phyloP scores from a whole-genome alignment of 2,888 invertebrate genomes.

The Junonia oenone region DNA sequence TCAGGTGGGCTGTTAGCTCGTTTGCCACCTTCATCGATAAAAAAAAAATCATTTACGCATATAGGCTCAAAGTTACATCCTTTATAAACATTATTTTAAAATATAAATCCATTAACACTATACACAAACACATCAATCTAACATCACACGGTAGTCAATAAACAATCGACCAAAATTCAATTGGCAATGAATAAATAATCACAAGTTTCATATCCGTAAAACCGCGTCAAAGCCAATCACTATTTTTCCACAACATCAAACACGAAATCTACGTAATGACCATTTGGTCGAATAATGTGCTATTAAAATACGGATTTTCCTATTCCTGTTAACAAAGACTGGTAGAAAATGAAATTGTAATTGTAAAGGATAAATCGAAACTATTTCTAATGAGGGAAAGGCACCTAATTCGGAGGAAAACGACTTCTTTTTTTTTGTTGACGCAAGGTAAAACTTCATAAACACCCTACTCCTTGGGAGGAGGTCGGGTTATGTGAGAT shows the following conservation, averaged over 20 bases:
- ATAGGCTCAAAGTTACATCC: not conserved
- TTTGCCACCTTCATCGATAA: too few species aligned
- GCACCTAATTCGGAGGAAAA: too few species aligned
- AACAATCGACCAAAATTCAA: not conserved
- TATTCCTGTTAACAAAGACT: not conserved
- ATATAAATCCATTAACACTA: not conserved
- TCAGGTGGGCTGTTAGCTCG: too few species aligned
- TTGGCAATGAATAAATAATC: not conserved
- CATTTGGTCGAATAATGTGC: not conserved
- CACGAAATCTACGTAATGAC: not conserved
- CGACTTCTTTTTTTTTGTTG: too few species aligned
- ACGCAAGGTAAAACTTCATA: too few species aligned
- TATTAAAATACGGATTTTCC: not conserved
- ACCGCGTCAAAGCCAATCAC: not conserved
- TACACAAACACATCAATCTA: not conserved
- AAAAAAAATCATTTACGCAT: too few species aligned
- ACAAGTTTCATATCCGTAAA: not conserved
- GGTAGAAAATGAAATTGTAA: not conserved
- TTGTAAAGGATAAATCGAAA: not conserved
- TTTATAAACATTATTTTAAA: not conserved
- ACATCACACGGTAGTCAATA: not conserved
- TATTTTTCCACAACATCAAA: not conserved
- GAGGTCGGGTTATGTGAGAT: too few species aligned
- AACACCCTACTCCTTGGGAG: too few species aligned
- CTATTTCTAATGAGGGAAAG: too few species aligned